Percentiles rank a stretch among this genome's conserved stretches.
Conservation (phyloP, 1,140 invertebrate genomes). For the Drosophila paulistorum region DNA sequence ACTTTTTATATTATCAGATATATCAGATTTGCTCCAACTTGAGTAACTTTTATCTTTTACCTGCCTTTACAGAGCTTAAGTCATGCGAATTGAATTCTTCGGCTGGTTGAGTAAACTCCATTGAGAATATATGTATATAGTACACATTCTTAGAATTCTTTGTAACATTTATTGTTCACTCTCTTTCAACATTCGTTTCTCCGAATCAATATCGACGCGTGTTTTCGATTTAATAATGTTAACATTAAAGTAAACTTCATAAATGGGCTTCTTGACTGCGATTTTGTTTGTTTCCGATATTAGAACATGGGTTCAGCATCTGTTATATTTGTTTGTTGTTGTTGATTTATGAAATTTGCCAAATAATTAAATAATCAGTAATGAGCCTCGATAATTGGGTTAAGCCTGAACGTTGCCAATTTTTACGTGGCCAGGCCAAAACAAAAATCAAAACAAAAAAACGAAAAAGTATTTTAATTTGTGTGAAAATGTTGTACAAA, state of each 20-base stretch:
- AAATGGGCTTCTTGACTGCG: constrained; percentile 29
- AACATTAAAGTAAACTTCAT: constrained; percentile 23
- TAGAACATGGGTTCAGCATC: constrained; percentile 54
- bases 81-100: not conserved
- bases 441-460: constrained; percentile 49
- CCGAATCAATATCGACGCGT: constrained; percentile 25
- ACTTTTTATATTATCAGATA: too few species aligned
- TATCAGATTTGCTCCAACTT: too few species aligned
- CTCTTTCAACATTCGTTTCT: not conserved
- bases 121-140: not conserved
- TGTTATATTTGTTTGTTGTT: constrained; percentile 14
- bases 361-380: constrained; percentile 77
- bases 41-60: not conserved
- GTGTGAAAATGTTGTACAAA: constrained; percentile 78
- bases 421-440: constrained; percentile 48
- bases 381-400: constrained; percentile 73
- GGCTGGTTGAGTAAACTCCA: not conserved
- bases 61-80: not conserved
- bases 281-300: constrained; percentile 57
- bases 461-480: constrained; percentile 75
- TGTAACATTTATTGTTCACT: not conserved
- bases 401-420: constrained; percentile 53
- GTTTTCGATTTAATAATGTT: constrained; percentile 22
- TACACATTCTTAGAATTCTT: not conserved
- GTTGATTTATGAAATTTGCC: constrained; percentile 46